A percentile compares a stretch with the other conserved stretches of the same genome.
Conservation (phyloP, 2,113 vertebrate genomes). For the Actinemys pallida region DNA sequence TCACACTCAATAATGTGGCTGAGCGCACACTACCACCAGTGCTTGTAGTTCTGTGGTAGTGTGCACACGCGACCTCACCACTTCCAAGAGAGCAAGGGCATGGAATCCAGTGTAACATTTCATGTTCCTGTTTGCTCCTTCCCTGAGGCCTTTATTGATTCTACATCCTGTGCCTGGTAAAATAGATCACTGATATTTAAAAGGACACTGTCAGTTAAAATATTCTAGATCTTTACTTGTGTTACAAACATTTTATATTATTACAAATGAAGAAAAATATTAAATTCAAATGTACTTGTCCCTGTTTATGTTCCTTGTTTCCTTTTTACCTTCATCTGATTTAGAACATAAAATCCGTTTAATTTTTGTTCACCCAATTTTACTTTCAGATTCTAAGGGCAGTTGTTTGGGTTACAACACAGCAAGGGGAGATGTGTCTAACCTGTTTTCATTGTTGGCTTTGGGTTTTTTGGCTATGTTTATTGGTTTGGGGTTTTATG, state of each 20-base stretch:
- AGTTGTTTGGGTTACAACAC: constrained; percentile 22
- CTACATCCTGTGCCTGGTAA: background rate
- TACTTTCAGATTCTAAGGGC: background rate
- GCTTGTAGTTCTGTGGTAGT: background rate
- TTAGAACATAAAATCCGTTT: background rate
- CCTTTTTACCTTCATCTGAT: background rate
- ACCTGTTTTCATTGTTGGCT: constrained; percentile 1
- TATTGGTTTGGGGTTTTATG: background rate
- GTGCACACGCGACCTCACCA: accelerated
- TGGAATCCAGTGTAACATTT: accelerated
- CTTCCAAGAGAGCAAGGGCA: background rate
- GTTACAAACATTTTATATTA: background rate
- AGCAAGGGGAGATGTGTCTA: background rate
- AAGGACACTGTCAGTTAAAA: background rate
- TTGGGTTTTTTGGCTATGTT: background rate
- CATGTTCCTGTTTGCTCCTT: background rate
- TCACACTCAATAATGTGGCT: background rate
- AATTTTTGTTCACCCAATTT: background rate
- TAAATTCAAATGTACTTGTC: background rate
- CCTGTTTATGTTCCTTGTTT: background rate
- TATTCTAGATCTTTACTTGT: background rate
- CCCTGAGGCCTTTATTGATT: background rate
- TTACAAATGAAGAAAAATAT: background rate
- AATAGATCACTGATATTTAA: background rate
- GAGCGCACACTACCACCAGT: background rate